These are phyloP conservation scores for Chloebia gouldiae DNA, from an alignment of 2,113 vertebrate species.

Conservation along the genomic window DNA sequence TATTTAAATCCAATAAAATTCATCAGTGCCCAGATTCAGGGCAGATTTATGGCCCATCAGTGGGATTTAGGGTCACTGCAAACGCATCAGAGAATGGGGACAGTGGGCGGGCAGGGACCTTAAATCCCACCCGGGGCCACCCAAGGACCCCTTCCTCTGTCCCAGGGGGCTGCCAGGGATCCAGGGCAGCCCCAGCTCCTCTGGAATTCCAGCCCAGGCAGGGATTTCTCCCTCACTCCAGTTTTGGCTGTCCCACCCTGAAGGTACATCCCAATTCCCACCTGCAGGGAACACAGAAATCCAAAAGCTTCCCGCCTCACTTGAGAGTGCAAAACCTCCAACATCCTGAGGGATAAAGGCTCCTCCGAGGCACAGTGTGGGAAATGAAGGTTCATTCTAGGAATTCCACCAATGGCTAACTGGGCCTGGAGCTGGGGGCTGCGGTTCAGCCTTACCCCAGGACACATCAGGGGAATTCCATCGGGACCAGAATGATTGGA, in stretches of 20 bases:
- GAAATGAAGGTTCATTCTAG: not conserved
- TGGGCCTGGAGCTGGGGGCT: not conserved
- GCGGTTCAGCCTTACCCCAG: not conserved
- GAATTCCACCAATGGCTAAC: not conserved
- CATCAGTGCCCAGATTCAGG: not conserved
- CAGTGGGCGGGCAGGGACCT: not conserved
- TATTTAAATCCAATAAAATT: not conserved
- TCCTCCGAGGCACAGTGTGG: not conserved
- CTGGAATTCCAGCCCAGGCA: not conserved
- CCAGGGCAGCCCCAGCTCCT: not conserved
- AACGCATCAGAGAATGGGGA: rapidly evolving
- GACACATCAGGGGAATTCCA: not conserved
- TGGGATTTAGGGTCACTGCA: not conserved
- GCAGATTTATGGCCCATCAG: not conserved
- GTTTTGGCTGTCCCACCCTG: rapidly evolving
- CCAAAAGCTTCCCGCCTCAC: not conserved
- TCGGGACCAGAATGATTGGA: not conserved
- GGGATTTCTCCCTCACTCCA: not conserved
- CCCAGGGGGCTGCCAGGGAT: not conserved
- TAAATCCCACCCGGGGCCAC: not conserved
- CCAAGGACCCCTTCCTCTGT: not conserved
- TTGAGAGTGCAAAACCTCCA: not conserved
- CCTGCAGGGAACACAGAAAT: rapidly evolving
- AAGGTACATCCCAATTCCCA: not conserved
- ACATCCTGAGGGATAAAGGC: not conserved